phyloP scores from a whole-genome alignment of 2,797 vertebrate genomes.

The Heterohyrax brucei region DNA sequence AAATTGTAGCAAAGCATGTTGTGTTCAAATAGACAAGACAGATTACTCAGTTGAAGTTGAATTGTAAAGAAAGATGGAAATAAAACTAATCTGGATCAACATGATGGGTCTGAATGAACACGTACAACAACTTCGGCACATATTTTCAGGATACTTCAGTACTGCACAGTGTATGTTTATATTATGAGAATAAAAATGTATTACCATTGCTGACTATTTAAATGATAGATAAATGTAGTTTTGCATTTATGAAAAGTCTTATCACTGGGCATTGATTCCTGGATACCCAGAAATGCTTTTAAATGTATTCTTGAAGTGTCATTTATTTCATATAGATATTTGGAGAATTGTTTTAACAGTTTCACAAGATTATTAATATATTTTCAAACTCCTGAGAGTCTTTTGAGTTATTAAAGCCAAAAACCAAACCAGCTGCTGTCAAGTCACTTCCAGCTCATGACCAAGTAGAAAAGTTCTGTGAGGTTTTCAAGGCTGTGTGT shows the following conservation, averaged over 20 bases:
- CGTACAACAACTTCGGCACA: neutral
- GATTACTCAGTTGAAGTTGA: slow-evolving; percentile 26
- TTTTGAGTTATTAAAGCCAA: neutral
- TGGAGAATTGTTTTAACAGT: neutral
- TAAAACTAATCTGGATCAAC: slow-evolving; percentile 26
- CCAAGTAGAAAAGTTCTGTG: neutral
- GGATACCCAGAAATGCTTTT: neutral
- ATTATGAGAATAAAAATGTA: neutral
- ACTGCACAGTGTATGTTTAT: neutral
- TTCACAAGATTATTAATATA: neutral
- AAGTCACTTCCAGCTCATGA: neutral
- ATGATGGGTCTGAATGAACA: neutral
- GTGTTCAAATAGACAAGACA: neutral
- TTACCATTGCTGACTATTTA: neutral
- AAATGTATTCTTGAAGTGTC: neutral
- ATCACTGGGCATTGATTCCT: slow-evolving; percentile 22
- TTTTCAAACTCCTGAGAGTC: neutral
- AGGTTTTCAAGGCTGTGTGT: neutral
- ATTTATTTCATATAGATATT: slow-evolving; percentile 7
- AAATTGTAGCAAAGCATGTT: neutral
- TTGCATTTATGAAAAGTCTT: slow-evolving; percentile 8
- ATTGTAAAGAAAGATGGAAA: slow-evolving; percentile 11
- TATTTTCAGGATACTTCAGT: neutral
- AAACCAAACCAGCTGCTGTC: neutral
- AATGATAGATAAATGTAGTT: slow-evolving; percentile 22